These are phyloP conservation scores for Formica exsecta DNA, from an alignment of 1,140 invertebrate genomes.

Conservation along the genomic window DNA sequence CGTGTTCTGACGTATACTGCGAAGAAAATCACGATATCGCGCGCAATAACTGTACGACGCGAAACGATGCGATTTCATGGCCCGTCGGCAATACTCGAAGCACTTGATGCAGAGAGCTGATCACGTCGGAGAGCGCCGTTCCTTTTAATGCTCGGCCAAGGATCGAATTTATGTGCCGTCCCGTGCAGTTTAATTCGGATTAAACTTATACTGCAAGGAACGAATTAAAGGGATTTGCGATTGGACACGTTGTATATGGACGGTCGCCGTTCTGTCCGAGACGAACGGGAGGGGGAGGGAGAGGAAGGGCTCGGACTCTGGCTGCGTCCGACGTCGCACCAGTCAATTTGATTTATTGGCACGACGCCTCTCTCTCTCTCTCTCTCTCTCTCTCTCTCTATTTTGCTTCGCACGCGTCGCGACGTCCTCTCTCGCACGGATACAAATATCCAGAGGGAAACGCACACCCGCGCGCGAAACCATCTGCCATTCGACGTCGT, in stretches of 20 bases:
- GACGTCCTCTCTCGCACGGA: constrained; percentile 30
- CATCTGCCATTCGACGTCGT: constrained; percentile 70
- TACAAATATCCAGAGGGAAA: constrained; percentile 60
- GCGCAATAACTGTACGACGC: constrained; percentile 55
- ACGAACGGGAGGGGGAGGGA: constrained; percentile 50
- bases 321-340: constrained; percentile 81
- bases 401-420: neutral
- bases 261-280: constrained; percentile 76
- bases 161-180: constrained; percentile 82
- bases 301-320: constrained; percentile 70
- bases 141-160: constrained; percentile 79
- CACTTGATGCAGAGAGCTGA: constrained; percentile 62
- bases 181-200: constrained; percentile 83
- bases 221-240: constrained; percentile 85
- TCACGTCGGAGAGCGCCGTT: constrained; percentile 51
- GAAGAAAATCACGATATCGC: constrained; percentile 38
- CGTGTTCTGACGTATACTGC: too few relatives aligned
- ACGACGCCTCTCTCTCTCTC: constrained; percentile 74
- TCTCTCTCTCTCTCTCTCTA: constrained; percentile 53
- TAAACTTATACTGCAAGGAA: constrained; percentile 84
- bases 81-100: constrained; percentile 23
- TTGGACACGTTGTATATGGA: constrained; percentile 83
- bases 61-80: constrained; percentile 69
- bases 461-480: constrained; percentile 19
- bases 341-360: constrained; percentile 83